Conservation (phyloP, 2,888 invertebrate species). For the Macropis europaea region DNA sequence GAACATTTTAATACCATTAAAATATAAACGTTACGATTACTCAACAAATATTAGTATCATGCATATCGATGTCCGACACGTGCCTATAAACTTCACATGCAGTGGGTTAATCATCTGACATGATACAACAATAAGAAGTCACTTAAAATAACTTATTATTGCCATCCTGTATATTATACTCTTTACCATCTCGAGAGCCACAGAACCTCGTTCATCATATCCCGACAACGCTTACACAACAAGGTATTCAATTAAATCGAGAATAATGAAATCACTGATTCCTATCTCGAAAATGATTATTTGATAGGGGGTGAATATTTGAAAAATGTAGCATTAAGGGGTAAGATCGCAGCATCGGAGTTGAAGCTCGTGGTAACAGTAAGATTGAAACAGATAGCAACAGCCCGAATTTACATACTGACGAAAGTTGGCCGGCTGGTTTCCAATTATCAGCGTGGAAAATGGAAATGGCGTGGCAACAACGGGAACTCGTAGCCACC, state of each 20-base stretch:
- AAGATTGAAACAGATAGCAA: constrained; percentile 41
- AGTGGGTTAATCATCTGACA: no score
- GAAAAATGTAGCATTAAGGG: constrained; percentile 9
- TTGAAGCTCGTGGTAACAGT: no score
- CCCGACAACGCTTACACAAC: not conserved
- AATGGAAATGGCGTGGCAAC: constrained; percentile 57
- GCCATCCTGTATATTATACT: no score
- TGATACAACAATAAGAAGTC: no score
- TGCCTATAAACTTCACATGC: no score
- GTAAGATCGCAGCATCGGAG: constrained; percentile 8
- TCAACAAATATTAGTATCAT: no score
- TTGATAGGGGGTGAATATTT: not conserved
- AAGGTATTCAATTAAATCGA: not conserved
- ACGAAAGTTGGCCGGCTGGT: constrained; percentile 52
- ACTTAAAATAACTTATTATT: no score
- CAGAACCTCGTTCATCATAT: not conserved
- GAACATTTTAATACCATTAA: no score
- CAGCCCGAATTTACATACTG: constrained; percentile 48
- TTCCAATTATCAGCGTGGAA: constrained; percentile 64
- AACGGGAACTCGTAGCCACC: constrained; percentile 50
- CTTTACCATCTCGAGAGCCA: no score
- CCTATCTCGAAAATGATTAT: constrained; percentile 7
- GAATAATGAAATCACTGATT: not conserved
- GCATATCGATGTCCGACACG: no score
- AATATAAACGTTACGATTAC: no score